Evolutionary conservation across 2,113 vertebrate species (phyloP).

Genomic region (Hyperoodon ampullatus): DNA sequence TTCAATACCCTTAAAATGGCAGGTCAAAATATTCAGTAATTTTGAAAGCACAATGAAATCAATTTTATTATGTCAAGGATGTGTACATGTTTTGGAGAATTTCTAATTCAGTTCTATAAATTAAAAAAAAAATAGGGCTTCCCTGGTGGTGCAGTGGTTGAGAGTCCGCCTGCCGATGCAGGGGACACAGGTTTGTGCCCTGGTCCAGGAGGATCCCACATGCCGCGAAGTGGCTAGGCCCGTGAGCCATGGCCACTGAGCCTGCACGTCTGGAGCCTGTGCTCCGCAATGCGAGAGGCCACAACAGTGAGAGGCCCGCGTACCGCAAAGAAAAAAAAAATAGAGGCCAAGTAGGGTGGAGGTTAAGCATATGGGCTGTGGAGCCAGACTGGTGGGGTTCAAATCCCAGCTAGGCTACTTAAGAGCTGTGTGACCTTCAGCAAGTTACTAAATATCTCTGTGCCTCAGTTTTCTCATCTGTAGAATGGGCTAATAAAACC

Average conservation of each 20-base stretch:
- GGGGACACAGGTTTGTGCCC: no score
- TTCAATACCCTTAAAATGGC: background rate
- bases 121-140: background rate
- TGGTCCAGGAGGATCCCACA: no score
- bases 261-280: no score
- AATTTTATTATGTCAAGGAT: slow-evolving; percentile 35
- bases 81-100: background rate
- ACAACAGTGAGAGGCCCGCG: no score
- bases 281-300: no score
- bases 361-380: background rate
- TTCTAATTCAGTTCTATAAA: background rate
- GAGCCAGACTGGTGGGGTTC: background rate
- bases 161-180: no score
- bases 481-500: background rate
- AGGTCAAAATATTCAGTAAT: slow-evolving; percentile 51
- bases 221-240: no score
- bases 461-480: background rate
- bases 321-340: background rate
- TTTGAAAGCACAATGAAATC: slow-evolving; percentile 56
- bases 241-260: no score
- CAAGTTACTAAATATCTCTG: background rate
- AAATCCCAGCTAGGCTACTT: background rate
- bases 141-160: no score
- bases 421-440: background rate
- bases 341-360: background rate